Evolutionary conservation across 2,888 invertebrate genomes (phyloP), one percentile per base, ranked within the genome.

Genomic region (Desoria tigrina): DNA sequence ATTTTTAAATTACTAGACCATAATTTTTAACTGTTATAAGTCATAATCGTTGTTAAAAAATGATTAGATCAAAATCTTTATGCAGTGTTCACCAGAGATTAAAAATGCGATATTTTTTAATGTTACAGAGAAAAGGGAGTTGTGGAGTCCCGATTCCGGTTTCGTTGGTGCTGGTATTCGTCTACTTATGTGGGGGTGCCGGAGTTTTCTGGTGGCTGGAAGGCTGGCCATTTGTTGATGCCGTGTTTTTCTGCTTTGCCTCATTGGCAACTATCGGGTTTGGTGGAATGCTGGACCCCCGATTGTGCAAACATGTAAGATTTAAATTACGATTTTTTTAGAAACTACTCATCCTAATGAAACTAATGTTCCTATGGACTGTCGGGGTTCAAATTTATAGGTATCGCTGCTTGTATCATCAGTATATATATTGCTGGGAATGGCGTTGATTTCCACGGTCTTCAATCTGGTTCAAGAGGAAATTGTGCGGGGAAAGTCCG

Each of bases 401-500:
- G 80, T 90, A 28, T 89, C 90, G 1, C 82, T 91, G 23, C 89
- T 89, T 75, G 86, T 87, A 60, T 90, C 90, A 76, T 89, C 90
- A 51, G 85, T 88, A 6, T 92, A 92, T 79, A 91, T 92, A 66
- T 81, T 92, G 66, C 85, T 90, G 37, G 92, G 92, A 53, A 90
- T 92, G 86, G 91, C 90, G 18, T 85, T 92, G 69, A 87, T 92
- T 56, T 91, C 92, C 42, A 91, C 90, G 88, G 91, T 91, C 80
- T 92, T 92, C 81, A 90, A 90, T 80, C 83, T 92, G 65, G 88
- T 91, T 60, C 91, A 90, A 79, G 90, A 90, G 77, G 90, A 90
- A 79, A 84, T 89, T 65, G 81, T 84, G n/a, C 71, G 74, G 27
- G 68, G 73, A 26, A 69, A 71, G 58, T 69, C 74, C n/a, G 74